Evolutionary conservation across 2,113 vertebrate genomes (phyloP).

Genomic region (Micronycteris hirsuta): DNA sequence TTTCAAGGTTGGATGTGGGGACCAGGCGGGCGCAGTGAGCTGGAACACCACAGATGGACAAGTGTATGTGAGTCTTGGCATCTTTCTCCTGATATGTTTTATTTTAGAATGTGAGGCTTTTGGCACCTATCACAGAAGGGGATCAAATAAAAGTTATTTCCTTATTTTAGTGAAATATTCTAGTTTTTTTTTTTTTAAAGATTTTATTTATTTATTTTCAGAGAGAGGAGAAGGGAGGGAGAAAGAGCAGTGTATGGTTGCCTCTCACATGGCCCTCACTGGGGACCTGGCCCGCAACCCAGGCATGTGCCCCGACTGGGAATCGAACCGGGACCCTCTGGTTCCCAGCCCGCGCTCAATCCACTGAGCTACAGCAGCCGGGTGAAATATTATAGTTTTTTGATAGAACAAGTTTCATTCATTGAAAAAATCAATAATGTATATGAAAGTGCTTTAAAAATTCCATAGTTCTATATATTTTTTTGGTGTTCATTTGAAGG

Average conservation of each 20-base stretch:
- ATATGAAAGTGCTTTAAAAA: background rate
- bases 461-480: background rate
- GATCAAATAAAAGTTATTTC: background rate
- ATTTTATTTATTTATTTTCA: too few relatives aligned
- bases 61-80: background rate
- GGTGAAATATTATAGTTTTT: conserved; percentile 31
- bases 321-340: too few relatives aligned
- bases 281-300: too few relatives aligned
- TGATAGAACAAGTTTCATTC: background rate
- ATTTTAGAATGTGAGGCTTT: conserved; percentile 22
- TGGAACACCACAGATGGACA: background rate
- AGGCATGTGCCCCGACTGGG: too few relatives aligned
- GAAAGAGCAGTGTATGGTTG: too few relatives aligned
- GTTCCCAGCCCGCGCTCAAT: too few relatives aligned
- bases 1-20: background rate
- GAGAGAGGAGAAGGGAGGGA: too few relatives aligned
- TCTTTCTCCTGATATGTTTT: background rate
- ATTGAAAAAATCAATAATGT: background rate
- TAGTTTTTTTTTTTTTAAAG: conserved; percentile 54
- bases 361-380: too few relatives aligned
- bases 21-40: background rate
- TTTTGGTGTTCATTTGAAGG: conserved; percentile 20
- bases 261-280: too few relatives aligned
- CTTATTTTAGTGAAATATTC: background rate
- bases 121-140: background rate